Evolutionary conservation across 2,797 vertebrate species (phyloP).

Genomic region (Phalanger gymnotis): DNA sequence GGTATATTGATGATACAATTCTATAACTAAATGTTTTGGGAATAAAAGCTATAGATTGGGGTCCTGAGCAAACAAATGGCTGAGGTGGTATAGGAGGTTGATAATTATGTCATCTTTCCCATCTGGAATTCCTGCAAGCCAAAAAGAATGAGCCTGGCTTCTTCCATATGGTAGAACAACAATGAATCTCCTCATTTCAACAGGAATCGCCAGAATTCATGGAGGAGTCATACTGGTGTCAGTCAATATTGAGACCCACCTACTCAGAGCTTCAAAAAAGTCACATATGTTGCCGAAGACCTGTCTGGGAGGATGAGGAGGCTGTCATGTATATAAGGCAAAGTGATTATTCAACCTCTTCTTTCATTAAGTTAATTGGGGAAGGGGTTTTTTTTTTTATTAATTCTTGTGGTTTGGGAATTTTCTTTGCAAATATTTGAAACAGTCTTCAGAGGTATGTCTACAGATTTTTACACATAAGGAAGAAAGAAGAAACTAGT

Average conservation of each 20-base stretch:
- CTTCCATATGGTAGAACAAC: background rate
- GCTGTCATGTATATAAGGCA: background rate
- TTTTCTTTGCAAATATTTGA: background rate
- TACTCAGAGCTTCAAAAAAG: background rate
- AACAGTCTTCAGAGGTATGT: background rate
- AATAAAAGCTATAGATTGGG: background rate
- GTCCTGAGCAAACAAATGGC: background rate
- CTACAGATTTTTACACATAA: background rate
- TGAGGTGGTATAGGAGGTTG: background rate
- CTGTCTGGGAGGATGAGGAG: background rate
- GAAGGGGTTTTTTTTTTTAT: rapidly evolving
- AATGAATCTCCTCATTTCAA: background rate
- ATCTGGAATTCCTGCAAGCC: background rate
- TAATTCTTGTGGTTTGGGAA: background rate
- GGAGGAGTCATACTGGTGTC: background rate
- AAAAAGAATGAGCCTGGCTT: background rate
- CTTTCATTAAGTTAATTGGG: background rate
- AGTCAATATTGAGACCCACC: background rate
- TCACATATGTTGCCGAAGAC: background rate
- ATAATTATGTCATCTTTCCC: background rate
- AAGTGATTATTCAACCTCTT: background rate
- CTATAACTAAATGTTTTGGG: background rate
- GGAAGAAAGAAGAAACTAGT: background rate
- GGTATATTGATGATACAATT: background rate
- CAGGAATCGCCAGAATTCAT: background rate